A percentile compares a stretch with the other conserved stretches of the same genome.
phyloP scores from a whole-genome alignment of 64 coral and sea anemone species.

The Actinia tenebrosa region DNA sequence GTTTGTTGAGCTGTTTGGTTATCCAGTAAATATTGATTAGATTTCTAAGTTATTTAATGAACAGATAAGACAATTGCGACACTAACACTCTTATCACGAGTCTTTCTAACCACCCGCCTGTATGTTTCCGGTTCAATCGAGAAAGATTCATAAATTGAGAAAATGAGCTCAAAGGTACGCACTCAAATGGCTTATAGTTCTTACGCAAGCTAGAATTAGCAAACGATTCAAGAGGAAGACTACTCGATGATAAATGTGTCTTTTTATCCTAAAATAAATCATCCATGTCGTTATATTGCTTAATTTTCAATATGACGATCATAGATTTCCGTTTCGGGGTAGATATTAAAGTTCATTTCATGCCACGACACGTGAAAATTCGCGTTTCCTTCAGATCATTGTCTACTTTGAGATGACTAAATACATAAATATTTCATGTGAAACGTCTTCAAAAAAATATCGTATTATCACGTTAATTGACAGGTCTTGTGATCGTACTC shows the following conservation, averaged over 20 bases:
- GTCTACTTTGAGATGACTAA: neutral
- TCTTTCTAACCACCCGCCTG: neutral
- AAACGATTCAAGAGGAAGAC: neutral
- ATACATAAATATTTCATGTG: neutral
- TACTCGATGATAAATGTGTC: neutral
- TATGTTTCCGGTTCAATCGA: neutral
- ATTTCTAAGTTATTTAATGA: neutral
- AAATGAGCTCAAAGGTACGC: neutral
- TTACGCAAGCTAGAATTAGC: neutral
- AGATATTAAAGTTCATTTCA: neutral
- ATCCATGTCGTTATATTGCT: neutral
- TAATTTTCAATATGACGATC: neutral
- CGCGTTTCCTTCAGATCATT: neutral
- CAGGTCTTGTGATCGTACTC: neutral
- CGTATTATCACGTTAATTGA: neutral
- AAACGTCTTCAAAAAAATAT: neutral
- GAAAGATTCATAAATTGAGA: neutral
- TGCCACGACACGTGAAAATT: neutral
- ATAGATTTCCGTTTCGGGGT: neutral
- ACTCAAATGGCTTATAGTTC: neutral
- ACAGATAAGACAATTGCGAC: constrained; percentile 2
- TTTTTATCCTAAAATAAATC: neutral
- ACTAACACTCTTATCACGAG: neutral
- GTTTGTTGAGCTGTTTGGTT: neutral
- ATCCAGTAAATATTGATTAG: neutral